Evolutionary conservation across 2,888 invertebrate species (phyloP).

Genomic region (Macaria liturata): DNA sequence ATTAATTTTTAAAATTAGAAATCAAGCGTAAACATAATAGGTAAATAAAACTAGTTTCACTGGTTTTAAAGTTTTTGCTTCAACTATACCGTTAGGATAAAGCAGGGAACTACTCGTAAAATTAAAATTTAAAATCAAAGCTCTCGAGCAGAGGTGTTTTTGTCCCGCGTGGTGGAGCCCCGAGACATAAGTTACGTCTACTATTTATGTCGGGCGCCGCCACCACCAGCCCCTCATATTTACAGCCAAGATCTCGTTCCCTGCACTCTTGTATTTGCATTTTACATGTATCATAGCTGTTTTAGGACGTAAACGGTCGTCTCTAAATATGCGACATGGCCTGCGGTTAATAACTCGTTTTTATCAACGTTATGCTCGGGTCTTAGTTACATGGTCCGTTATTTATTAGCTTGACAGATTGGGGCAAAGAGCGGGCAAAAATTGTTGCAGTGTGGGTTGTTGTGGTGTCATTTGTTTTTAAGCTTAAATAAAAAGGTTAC

Average conservation of each 20-base stretch:
- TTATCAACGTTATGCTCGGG: slow-evolving; percentile 10
- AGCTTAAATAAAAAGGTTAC: too few relatives aligned
- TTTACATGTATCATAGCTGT: slow-evolving; percentile 56
- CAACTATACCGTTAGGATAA: not conserved
- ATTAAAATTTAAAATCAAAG: slow-evolving; percentile 25
- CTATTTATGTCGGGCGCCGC: slow-evolving; percentile 37
- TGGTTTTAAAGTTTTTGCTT: not conserved
- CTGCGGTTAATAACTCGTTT: slow-evolving; percentile 63
- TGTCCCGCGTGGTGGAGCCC: slow-evolving; percentile 21
- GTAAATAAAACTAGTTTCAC: too few relatives aligned
- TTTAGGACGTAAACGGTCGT: slow-evolving; percentile 39
- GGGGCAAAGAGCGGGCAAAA: too few relatives aligned
- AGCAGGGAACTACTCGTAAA: slow-evolving; percentile 1
- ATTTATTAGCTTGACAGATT: too few relatives aligned
- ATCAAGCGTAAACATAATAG: too few relatives aligned
- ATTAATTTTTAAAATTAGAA: too few relatives aligned
- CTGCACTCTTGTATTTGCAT: slow-evolving; percentile 60
- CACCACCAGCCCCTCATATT: slow-evolving; percentile 37
- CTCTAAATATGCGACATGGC: slow-evolving; percentile 46
- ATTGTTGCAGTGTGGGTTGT: too few relatives aligned
- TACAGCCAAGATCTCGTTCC: slow-evolving; percentile 50
- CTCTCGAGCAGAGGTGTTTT: slow-evolving; percentile 31
- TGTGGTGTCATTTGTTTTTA: too few relatives aligned
- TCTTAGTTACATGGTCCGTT: not conserved
- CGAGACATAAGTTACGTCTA: slow-evolving; percentile 32